Percentiles rank a stretch among this genome's conserved stretches.
phyloP scores from a whole-genome alignment of 2,888 invertebrate genomes.

The Homarus gammarus region DNA sequence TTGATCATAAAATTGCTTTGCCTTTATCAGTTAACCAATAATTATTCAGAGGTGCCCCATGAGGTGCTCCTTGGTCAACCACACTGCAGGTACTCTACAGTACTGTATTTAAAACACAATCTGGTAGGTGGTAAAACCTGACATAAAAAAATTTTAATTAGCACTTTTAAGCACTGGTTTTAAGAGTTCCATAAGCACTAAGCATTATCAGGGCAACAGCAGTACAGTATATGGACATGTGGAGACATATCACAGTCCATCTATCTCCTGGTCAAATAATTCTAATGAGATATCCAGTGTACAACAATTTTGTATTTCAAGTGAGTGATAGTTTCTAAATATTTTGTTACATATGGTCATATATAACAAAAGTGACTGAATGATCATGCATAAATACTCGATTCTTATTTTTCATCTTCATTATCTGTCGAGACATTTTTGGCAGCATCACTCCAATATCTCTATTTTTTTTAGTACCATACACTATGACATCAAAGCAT shows the following conservation, averaged over 20 bases:
- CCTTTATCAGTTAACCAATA: neutral
- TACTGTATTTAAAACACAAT: too few relatives aligned
- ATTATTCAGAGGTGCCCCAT: neutral
- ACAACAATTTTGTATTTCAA: neutral
- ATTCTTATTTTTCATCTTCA: too few relatives aligned
- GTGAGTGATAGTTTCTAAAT: slow-evolving; percentile 16
- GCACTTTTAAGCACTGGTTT: neutral
- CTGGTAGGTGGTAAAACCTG: too few relatives aligned
- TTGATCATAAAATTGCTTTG: neutral
- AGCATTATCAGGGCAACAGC: too few relatives aligned
- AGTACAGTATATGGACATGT: neutral
- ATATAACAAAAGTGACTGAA: neutral
- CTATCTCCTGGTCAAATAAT: neutral
- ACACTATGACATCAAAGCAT: neutral
- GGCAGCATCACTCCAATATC: neutral
- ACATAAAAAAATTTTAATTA: too few relatives aligned
- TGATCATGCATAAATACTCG: neutral
- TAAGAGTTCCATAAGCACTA: neutral
- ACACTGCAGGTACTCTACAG: too few relatives aligned
- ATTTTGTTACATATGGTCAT: neutral
- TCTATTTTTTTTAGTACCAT: neutral
- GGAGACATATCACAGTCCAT: slow-evolving; percentile 1
- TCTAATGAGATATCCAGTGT: neutral
- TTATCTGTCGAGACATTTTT: too few relatives aligned
- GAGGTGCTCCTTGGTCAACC: neutral